Conservation (phyloP, 2,888 invertebrate genomes). For the Cheiracanthium punctorium region DNA sequence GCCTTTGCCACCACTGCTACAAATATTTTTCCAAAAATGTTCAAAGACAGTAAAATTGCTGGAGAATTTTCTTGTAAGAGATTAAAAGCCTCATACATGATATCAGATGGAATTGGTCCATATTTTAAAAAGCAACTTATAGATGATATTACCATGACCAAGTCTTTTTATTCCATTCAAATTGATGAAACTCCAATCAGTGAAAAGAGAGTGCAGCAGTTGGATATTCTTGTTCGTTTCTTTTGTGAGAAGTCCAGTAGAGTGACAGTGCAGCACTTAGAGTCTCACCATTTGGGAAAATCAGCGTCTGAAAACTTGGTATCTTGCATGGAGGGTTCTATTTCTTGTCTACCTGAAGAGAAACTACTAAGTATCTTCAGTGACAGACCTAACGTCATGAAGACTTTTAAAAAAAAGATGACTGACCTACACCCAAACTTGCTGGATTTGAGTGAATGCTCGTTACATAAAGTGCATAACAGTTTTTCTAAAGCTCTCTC, state of each 20-base stretch:
- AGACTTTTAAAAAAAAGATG: not conserved
- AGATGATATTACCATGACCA: not conserved
- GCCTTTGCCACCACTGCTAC: not conserved
- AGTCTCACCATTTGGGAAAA: no score
- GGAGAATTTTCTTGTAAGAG: not conserved
- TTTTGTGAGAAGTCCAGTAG: not conserved
- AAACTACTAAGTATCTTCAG: not conserved
- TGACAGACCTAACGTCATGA: constrained; percentile 2
- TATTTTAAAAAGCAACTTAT: not conserved
- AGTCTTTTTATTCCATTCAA: not conserved
- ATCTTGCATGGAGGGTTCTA: no score
- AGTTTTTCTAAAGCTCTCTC: no score
- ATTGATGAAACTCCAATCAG: no score
- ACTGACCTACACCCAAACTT: not conserved
- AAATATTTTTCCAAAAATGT: not conserved
- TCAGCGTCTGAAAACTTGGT: not conserved
- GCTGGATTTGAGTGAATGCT: not conserved
- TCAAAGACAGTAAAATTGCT: not conserved
- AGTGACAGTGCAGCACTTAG: no score
- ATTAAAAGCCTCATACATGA: no score
- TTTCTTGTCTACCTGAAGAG: not conserved
- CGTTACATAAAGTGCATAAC: not conserved
- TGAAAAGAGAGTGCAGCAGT: not conserved
- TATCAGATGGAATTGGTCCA: constrained; percentile 2
- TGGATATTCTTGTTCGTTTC: not conserved